Conservation (phyloP, 1,140 invertebrate genomes). For the Drosophila pachea region DNA sequence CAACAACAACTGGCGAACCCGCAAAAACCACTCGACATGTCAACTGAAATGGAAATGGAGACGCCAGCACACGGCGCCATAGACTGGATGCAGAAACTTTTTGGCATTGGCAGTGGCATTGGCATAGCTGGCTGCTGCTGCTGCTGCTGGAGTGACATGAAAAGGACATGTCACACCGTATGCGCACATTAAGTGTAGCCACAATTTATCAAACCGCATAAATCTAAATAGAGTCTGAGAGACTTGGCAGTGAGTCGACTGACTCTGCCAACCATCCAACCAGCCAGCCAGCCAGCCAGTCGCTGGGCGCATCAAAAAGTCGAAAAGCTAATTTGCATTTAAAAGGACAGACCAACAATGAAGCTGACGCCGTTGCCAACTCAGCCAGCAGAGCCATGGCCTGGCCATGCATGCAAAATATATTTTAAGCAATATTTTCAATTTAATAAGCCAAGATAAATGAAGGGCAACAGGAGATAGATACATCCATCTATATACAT, state of each 20-base stretch:
- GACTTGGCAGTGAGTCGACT: constrained; percentile 13
- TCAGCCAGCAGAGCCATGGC: constrained; percentile 6
- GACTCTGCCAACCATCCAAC: not conserved
- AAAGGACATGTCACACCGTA: constrained; percentile 77
- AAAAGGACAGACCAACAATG: constrained; percentile 64
- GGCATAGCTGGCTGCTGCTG: constrained; percentile 5
- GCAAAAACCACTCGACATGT: constrained; percentile 75
- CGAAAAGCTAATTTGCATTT: constrained; percentile 77
- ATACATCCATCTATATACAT: constrained; percentile 6
- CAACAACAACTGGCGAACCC: constrained; percentile 29
- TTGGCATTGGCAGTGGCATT: too few relatives aligned
- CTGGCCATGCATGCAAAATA: constrained; percentile 51
- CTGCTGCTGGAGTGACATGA: constrained; percentile 65
- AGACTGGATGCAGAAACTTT: constrained; percentile 47
- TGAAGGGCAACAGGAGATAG: constrained; percentile 39
- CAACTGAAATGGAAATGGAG: constrained; percentile 61
- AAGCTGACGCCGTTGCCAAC: constrained; percentile 27
- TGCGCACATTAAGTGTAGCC: constrained; percentile 77
- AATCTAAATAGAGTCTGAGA: constrained; percentile 73
- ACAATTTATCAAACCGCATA: constrained; percentile 76
- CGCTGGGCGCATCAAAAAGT: constrained; percentile 66
- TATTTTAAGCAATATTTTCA: constrained; percentile 70
- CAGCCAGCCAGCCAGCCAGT: not conserved
- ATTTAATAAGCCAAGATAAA: constrained; percentile 76
- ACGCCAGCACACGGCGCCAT: not conserved